phyloP scores from a whole-genome alignment of 2,113 vertebrate genomes.

The Tachuris rubrigastra region DNA sequence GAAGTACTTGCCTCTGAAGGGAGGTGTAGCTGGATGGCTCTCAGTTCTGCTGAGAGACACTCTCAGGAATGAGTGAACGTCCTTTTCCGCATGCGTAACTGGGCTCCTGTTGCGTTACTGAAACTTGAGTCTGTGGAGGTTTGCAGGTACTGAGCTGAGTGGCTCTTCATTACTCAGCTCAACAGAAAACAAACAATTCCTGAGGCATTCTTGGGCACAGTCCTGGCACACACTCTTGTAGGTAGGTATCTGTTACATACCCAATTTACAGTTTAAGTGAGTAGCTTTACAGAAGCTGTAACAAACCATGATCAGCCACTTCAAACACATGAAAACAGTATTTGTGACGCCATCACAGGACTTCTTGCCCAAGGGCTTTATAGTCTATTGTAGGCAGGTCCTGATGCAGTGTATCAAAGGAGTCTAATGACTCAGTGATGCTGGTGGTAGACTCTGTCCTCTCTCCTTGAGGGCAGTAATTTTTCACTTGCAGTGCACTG shows the following conservation, averaged over 20 bases:
- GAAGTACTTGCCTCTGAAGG: not conserved
- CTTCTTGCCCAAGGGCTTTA: not conserved
- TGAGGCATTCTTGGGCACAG: not conserved
- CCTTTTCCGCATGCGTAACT: fast-evolving
- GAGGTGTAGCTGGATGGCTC: not conserved
- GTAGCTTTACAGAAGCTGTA: not conserved
- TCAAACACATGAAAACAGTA: not conserved
- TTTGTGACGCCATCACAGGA: not conserved
- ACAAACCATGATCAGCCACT: not conserved
- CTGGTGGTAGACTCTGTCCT: not conserved
- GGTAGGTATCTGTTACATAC: not conserved
- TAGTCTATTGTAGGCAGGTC: not conserved
- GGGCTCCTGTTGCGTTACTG: not conserved
- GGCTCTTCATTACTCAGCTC: not conserved
- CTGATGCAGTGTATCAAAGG: not conserved
- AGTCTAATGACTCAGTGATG: not conserved
- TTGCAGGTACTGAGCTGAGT: not conserved
- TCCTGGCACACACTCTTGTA: not conserved
- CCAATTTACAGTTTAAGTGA: not conserved
- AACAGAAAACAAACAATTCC: not conserved
- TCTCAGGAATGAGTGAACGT: not conserved
- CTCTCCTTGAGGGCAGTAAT: not conserved
- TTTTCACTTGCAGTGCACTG: not conserved
- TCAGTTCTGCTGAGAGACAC: not conserved
- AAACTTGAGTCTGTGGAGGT: not conserved